These are phyloP conservation scores for Cerceris ruficornis DNA, from an alignment of 2,888 invertebrate genomes.

Conservation along the genomic window DNA sequence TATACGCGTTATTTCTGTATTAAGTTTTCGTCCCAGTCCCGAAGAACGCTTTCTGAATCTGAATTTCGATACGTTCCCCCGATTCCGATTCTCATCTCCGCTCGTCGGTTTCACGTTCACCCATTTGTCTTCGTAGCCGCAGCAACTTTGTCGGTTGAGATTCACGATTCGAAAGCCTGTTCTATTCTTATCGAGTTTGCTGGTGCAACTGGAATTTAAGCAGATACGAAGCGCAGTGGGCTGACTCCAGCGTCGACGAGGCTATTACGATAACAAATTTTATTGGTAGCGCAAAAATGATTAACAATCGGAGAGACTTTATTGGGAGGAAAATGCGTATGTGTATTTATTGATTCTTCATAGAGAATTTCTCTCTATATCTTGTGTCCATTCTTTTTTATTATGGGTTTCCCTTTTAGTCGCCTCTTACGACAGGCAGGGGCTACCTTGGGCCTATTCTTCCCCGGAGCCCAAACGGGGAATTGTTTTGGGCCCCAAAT, in stretches of 20 bases:
- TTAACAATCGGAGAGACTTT: no score
- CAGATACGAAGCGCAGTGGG: not conserved
- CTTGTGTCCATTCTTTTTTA: no score
- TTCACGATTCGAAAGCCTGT: not conserved
- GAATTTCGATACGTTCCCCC: constrained; percentile 35
- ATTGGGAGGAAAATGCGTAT: no score
- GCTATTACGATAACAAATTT: constrained; percentile 18
- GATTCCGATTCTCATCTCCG: constrained; percentile 39
- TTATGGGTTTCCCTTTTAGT: no score
- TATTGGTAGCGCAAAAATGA: not conserved
- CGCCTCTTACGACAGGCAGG: no score
- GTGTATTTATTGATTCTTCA: no score
- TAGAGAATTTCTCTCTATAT: no score
- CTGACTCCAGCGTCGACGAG: not conserved
- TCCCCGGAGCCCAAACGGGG: no score
- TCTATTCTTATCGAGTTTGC: constrained; percentile 28
- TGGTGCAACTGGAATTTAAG: constrained; percentile 5
- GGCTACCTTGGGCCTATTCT: no score
- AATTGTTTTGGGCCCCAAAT: no score
- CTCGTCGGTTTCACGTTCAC: constrained; percentile 7
- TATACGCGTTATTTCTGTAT: not conserved
- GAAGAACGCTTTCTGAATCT: constrained; percentile 22
- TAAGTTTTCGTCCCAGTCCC: constrained; percentile 10
- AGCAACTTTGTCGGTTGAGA: constrained; percentile 19
- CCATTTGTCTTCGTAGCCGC: constrained; percentile 36